These are phyloP conservation scores for Ladona fulva DNA, from an alignment of 1,140 invertebrate genomes.

Conservation along the genomic window DNA sequence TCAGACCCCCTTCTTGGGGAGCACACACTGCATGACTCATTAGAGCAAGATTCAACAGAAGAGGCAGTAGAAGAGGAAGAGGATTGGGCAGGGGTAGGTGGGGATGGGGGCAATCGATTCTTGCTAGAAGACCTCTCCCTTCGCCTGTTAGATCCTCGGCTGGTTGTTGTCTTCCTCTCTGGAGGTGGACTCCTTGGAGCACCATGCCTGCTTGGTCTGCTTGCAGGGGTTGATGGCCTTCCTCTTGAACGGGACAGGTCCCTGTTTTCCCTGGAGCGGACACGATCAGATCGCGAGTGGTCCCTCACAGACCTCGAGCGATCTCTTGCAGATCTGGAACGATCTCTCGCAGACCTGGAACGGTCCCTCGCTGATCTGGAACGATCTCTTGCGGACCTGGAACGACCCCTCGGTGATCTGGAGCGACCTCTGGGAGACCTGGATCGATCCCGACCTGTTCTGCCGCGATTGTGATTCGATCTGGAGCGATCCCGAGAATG, in stretches of 20 bases:
- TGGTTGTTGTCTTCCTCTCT: not conserved
- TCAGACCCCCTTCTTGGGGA: conserved; percentile 25
- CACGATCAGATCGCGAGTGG: not conserved
- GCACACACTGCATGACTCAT: conserved; percentile 71
- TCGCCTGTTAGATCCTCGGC: not conserved
- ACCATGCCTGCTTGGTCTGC: conserved; percentile 16
- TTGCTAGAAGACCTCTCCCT: conserved; percentile 15
- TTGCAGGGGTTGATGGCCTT: conserved; percentile 19
- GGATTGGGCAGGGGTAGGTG: conserved; percentile 23
- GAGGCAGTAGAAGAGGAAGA: conserved; percentile 6
- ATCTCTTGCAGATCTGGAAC: too few relatives aligned
- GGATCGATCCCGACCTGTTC: not conserved
- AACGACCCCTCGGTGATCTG: conserved; percentile 7
- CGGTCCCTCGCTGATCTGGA: not conserved
- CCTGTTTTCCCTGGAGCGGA: not conserved
- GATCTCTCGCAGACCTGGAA: not conserved
- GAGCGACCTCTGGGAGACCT: not conserved
- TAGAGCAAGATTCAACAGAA: conserved; percentile 46
- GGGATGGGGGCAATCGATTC: not conserved
- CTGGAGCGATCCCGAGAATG: not conserved
- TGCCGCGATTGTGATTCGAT: not conserved
- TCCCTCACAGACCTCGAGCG: not conserved
- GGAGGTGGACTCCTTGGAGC: not conserved
- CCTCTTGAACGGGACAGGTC: conserved; percentile 13
- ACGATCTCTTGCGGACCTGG: not conserved